These are phyloP conservation scores for Zaprionus lineosus DNA, from an alignment of 2,888 invertebrate genomes.

Conservation along the genomic window DNA sequence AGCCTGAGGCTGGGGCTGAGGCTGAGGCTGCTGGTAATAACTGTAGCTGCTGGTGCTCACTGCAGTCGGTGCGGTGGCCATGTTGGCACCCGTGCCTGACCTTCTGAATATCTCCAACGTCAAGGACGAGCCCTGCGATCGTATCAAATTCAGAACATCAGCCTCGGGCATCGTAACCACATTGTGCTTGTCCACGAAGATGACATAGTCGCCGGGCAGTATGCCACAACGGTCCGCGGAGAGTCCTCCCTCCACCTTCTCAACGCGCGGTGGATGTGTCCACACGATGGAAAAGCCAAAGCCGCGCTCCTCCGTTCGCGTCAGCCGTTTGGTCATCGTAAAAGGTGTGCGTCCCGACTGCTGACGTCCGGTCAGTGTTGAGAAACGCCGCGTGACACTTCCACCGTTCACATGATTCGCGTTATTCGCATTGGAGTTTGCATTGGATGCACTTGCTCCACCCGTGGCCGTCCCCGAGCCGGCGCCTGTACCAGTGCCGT, in stretches of 20 bases:
- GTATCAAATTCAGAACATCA: conserved; percentile 86
- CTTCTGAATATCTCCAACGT: conserved; percentile 88
- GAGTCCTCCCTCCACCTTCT: conserved; percentile 90
- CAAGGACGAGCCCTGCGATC: conserved; percentile 88
- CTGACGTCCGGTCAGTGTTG: conserved; percentile 52
- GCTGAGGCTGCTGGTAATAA: background rate
- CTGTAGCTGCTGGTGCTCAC: conserved; percentile 14
- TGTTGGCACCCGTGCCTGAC: conserved; percentile 77
- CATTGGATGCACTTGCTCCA: conserved; percentile 25
- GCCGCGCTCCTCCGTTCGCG: conserved; percentile 85
- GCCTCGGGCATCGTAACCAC: conserved; percentile 92
- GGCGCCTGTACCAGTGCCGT: background rate
- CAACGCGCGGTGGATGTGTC: conserved; percentile 94
- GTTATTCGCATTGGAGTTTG: conserved; percentile 78
- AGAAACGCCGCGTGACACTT: conserved; percentile 44
- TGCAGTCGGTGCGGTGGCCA: conserved; percentile 21
- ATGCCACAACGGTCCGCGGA: conserved; percentile 93
- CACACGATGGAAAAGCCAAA: conserved; percentile 94
- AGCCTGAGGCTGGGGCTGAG: background rate
- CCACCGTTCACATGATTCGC: conserved; percentile 83
- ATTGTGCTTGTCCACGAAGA: conserved; percentile 93
- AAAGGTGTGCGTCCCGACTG: conserved; percentile 90
- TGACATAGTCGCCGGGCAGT: conserved; percentile 92
- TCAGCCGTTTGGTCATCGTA: conserved; percentile 88
- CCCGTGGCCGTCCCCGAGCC: conserved; percentile 2